Conservation (phyloP, 2,888 invertebrate genomes). For the Operophtera brumata region DNA sequence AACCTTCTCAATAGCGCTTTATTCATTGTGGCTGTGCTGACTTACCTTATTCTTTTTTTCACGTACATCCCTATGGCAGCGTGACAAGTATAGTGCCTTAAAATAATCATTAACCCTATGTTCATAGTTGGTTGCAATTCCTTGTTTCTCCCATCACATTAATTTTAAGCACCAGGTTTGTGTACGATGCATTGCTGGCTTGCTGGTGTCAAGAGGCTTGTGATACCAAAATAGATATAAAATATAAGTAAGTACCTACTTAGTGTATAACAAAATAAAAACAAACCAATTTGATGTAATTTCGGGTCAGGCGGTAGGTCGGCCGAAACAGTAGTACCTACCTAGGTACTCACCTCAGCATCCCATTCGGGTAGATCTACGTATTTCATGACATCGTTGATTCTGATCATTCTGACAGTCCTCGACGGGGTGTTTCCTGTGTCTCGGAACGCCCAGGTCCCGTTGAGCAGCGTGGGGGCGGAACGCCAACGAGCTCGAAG, state of each 20-base stretch:
- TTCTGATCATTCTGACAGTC: conserved; percentile 61
- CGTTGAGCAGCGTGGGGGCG: conserved; percentile 71
- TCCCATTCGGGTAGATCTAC: conserved; percentile 59
- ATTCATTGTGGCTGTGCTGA: conserved; percentile 53
- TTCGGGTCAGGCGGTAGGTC: neutral
- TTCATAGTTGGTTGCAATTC: neutral
- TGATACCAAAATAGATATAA: neutral
- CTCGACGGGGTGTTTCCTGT: conserved; percentile 41
- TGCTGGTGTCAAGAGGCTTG: too few species aligned
- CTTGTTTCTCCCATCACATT: neutral
- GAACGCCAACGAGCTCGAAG: conserved; percentile 67
- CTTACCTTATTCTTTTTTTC: conserved; percentile 60
- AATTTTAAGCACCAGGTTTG: neutral
- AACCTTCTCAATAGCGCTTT: conserved; percentile 62
- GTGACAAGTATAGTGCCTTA: conserved; percentile 5
- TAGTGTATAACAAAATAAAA: neutral
- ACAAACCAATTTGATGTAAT: neutral
- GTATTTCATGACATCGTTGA: conserved; percentile 70
- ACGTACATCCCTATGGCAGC: conserved; percentile 57
- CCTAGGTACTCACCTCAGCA: conserved; percentile 62
- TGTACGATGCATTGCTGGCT: neutral
- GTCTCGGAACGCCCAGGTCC: conserved; percentile 55
- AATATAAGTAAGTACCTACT: too few species aligned
- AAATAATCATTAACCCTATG: conserved; percentile 6
- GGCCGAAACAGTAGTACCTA: too few species aligned